Base-by-base conservation (phyloP, 1,140 invertebrate genomes). In the Bombus huntii region DNA sequence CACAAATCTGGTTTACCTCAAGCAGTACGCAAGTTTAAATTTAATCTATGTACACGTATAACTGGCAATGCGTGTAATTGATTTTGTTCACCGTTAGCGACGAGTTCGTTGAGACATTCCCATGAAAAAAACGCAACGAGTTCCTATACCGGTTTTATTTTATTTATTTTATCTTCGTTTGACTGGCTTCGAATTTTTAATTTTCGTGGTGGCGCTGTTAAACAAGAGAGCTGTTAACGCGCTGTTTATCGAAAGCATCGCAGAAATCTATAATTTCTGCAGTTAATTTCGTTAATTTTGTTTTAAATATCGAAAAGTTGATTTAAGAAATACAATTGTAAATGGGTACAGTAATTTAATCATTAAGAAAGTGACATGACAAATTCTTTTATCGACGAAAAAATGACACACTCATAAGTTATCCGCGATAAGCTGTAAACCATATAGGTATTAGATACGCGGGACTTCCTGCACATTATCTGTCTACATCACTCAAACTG, bases 111-210 rank as follows among this genome's bases (percentile, higher is more conserved):
- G 39, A 31, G 34, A 81, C 57, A 59, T 66, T 88, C 25, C 6
- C 8, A 28, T 37, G 53, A 39, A 77, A 78, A 81, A 87, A 87
- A 83, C 78, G 22, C 78, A 81, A 89, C 76, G 72, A 87, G 80
- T 89, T 76, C 73, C 84, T 89, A 81, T 80, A 66, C 74, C 71
- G 68, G 70, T 89, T 88, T 88, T 89, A 78, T 88, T 82, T 72
- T 73, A 84, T 71, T 86, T 81, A 72, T 90, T 86, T 65, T 72
- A 73, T 70, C 65, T 39, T 79, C 57, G 71, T 62, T 77, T 85
- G 25, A 71, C 75, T 72, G 75, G 25, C n/a, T 34, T 22, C 28
- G 47, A 39, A 78, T 59, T 84, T 84, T 71, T 53, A 70, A 84
- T 82, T 88, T 86, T 81, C 22, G n/a, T 47, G 34, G 62, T 82